These are phyloP conservation scores for Augochlorella aurata DNA, from an alignment of 2,888 invertebrate species.

Conservation along the genomic window DNA sequence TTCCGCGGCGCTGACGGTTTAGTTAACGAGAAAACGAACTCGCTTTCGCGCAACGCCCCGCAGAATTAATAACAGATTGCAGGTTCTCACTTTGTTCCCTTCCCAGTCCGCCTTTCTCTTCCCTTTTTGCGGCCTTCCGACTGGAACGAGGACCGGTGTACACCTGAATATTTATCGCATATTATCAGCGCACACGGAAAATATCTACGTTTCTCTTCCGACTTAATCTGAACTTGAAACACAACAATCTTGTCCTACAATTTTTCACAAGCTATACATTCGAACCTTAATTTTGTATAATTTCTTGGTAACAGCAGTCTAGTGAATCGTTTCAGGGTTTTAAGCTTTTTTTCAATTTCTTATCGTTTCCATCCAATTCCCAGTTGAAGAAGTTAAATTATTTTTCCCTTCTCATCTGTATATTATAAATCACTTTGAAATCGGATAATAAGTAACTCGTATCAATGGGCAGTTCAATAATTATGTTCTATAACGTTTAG, in stretches of 20 bases:
- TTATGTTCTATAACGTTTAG: too few relatives aligned
- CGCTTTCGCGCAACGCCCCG: slow-evolving; percentile 12
- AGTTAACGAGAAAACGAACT: slow-evolving; percentile 56
- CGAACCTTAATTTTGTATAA: too few relatives aligned
- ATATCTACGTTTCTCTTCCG: not conserved
- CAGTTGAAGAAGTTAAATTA: not conserved
- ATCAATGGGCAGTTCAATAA: too few relatives aligned
- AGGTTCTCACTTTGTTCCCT: slow-evolving; percentile 23
- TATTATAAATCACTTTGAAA: too few relatives aligned
- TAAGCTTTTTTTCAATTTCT: too few relatives aligned
- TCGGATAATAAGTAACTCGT: too few relatives aligned
- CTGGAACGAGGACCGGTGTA: not conserved
- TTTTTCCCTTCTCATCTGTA: not conserved
- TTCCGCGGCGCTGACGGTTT: slow-evolving; percentile 49
- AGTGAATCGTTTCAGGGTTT: too few relatives aligned
- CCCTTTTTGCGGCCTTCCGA: not conserved
- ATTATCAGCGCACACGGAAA: slow-evolving; percentile 6
- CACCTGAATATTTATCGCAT: slow-evolving; percentile 18
- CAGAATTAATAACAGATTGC: slow-evolving; percentile 49
- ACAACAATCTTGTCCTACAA: not conserved
- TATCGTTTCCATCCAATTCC: not conserved
- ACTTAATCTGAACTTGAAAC: not conserved
- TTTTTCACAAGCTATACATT: too few relatives aligned
- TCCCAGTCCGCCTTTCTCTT: not conserved
- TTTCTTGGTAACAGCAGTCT: too few relatives aligned